These are phyloP conservation scores for Solenodon paradoxus DNA, from an alignment of 2,113 vertebrate genomes.

Conservation along the genomic window DNA sequence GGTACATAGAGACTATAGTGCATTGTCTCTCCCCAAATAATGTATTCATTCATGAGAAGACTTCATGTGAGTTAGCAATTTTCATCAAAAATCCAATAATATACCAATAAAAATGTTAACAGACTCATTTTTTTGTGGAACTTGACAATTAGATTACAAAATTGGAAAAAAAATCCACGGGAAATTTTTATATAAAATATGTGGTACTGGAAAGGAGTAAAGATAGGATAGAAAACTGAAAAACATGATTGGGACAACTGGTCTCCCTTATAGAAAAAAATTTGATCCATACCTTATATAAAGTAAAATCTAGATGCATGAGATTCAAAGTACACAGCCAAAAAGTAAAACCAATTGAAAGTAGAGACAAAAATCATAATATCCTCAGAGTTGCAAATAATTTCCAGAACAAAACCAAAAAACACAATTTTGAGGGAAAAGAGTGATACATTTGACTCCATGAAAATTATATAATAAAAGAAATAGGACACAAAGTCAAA, in stretches of 20 bases:
- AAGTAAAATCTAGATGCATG: constrained; percentile 10
- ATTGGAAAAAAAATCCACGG: background rate
- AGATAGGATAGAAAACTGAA: background rate
- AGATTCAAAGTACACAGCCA: background rate
- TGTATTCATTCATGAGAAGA: background rate
- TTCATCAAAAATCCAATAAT: background rate
- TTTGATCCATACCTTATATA: background rate
- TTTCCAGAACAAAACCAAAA: background rate
- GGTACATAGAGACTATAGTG: background rate
- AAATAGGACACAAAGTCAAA: background rate
- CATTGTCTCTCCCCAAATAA: background rate
- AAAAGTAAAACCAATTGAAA: background rate
- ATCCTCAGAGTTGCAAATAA: background rate
- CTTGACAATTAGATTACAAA: background rate
- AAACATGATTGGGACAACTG: background rate
- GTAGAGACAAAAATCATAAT: background rate
- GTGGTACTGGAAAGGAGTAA: background rate
- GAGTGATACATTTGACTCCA: background rate
- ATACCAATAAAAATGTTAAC: constrained; percentile 16
- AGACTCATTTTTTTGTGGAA: background rate
- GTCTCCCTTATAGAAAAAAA: background rate
- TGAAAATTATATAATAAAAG: background rate
- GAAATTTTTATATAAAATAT: constrained; percentile 27
- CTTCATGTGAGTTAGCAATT: background rate
- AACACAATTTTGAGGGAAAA: constrained; percentile 5